phyloP scores from a whole-genome alignment of 2,797 vertebrate genomes.

The Enteromius unitaeniatus region DNA sequence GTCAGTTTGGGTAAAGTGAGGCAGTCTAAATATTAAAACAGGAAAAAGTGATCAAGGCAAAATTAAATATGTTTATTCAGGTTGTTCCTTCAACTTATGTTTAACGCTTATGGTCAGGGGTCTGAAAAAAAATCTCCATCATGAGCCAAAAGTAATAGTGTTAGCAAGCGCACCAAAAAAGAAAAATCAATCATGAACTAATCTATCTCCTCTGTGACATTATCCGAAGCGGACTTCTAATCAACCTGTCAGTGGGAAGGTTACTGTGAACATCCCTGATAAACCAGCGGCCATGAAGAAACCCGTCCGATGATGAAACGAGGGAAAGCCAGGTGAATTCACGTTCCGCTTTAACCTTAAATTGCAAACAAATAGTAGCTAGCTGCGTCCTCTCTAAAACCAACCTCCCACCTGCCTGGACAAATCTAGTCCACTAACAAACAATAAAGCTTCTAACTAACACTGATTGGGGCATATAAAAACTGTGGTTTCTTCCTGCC shows the following conservation, averaged over 20 bases:
- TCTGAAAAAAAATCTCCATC: background rate
- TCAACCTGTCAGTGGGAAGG: conserved; percentile 72
- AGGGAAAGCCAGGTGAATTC: background rate
- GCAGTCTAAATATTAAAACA: background rate
- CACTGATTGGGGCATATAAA: background rate
- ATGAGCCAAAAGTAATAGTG: background rate
- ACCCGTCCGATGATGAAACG: conserved; percentile 57
- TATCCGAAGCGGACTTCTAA: conserved; percentile 71
- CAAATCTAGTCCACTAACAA: conserved; percentile 9
- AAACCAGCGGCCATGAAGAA: conserved; percentile 70
- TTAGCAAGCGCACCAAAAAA: background rate
- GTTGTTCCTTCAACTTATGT: background rate
- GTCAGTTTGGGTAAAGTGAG: background rate
- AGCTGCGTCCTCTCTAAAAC: background rate
- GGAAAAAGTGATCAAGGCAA: background rate
- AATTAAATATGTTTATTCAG: background rate
- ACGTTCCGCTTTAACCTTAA: background rate
- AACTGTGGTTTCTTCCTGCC: background rate
- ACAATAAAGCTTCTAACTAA: background rate
- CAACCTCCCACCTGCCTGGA: background rate
- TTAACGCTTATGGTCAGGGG: background rate
- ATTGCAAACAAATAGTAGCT: background rate
- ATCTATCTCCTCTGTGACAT: conserved; percentile 61
- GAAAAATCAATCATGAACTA: conserved; percentile 12
- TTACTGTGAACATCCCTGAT: conserved; percentile 64